Percentiles rank a stretch among this genome's conserved stretches.
These are phyloP conservation scores for Lumbricus terrestris DNA, from an alignment of 2,888 invertebrate species.

Conservation along the genomic window DNA sequence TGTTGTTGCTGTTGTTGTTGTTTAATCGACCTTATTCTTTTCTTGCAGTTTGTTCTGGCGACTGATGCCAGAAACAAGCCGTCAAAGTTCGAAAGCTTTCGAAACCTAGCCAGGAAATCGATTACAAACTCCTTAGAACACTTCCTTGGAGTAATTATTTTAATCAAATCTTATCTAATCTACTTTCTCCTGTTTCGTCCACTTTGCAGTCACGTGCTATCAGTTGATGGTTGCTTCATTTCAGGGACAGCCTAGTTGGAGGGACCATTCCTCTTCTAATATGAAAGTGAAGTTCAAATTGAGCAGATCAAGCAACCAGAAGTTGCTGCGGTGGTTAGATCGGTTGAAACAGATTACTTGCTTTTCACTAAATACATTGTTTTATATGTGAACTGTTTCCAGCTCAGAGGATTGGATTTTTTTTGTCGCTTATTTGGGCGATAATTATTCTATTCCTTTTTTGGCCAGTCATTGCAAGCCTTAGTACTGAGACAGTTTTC, in stretches of 20 bases:
- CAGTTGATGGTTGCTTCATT: background rate
- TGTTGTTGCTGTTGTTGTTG: no score
- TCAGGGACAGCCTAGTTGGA: background rate
- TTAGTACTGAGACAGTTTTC: no score
- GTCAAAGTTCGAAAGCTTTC: conserved; percentile 48
- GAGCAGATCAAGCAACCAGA: background rate
- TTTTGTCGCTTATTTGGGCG: background rate
- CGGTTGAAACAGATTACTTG: background rate
- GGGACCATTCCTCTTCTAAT: no score
- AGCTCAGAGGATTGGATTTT: background rate
- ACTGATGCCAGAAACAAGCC: conserved; percentile 20
- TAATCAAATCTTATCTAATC: background rate
- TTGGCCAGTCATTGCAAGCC: background rate
- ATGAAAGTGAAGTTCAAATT: background rate
- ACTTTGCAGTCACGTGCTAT: background rate
- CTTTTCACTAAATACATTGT: background rate
- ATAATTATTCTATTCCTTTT: background rate
- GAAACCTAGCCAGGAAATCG: conserved; percentile 59
- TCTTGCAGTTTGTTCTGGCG: conserved; percentile 9
- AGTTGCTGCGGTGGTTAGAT: background rate
- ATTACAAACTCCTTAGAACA: conserved; percentile 60
- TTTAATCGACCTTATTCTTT: background rate
- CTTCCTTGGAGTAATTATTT: conserved; percentile 52
- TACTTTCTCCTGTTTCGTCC: background rate
- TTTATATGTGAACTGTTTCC: background rate